A percentile compares a stretch with the other conserved stretches of the same genome.
Evolutionary conservation across 2,888 invertebrate species (phyloP).

Genomic region (Trichacis sp.): DNA sequence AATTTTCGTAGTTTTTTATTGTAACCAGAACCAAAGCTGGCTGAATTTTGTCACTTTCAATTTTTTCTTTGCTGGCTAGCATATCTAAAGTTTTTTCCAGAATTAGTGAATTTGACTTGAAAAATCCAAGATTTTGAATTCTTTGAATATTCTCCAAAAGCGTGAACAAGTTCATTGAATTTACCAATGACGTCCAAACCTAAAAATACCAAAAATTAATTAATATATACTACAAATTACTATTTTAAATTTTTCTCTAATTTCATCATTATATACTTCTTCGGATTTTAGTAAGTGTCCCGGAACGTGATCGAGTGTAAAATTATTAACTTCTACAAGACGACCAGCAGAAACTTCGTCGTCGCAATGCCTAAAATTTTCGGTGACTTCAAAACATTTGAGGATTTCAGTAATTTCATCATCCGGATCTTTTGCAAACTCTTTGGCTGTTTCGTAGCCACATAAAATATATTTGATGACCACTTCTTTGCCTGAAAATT

Average conservation of each 20-base stretch:
- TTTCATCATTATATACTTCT: conserved; percentile 70
- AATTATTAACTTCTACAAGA: conserved; percentile 71
- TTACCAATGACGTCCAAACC: conserved; percentile 76
- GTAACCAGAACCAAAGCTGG: conserved; percentile 74
- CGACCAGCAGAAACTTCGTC: conserved; percentile 71
- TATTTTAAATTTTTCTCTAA: too few relatives aligned
- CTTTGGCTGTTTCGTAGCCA: conserved; percentile 71
- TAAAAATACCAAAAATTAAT: conserved; percentile 51
- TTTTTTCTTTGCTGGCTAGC: conserved; percentile 70
- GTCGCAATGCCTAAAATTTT: conserved; percentile 60
- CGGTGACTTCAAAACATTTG: conserved; percentile 54
- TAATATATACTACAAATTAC: not conserved
- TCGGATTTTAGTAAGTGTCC: conserved; percentile 75
- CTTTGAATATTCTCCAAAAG: conserved; percentile 73
- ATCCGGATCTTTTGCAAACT: conserved; percentile 45
- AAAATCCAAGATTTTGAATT: conserved; percentile 75
- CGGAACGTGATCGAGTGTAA: conserved; percentile 79
- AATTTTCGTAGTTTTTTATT: conserved; percentile 74
- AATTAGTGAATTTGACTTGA: conserved; percentile 70
- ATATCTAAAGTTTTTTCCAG: conserved; percentile 71
- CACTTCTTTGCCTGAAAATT: conserved; percentile 51
- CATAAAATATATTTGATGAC: conserved; percentile 71
- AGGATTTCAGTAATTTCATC: conserved; percentile 66
- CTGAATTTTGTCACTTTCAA: conserved; percentile 68
- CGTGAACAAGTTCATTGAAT: conserved; percentile 71